Percentiles rank a stretch among this genome's conserved stretches.
Evolutionary conservation across 1,140 invertebrate genomes (phyloP).

Genomic region (Ostrea denselamellosa): DNA sequence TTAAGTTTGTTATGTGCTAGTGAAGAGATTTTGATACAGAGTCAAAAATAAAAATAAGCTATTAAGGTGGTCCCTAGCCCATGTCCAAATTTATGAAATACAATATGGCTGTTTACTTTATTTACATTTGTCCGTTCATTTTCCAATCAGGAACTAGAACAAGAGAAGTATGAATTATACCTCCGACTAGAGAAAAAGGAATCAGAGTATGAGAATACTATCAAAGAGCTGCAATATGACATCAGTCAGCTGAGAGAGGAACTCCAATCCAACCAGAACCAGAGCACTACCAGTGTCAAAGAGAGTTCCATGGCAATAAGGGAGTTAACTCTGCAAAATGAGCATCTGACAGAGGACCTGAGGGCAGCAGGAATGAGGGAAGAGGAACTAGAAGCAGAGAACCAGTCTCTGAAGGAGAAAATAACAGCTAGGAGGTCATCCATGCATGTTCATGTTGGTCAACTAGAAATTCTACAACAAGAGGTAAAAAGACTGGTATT

Average conservation of each 20-base stretch:
- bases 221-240: conserved; percentile 92
- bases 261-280: conserved; percentile 83
- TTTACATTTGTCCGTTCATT: no score
- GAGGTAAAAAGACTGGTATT: conserved; percentile 83
- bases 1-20: no score
- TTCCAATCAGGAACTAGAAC: conserved; percentile 89
- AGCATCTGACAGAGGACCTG: conserved; percentile 90
- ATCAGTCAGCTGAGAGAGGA: conserved; percentile 85
- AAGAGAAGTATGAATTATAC: conserved; percentile 92
- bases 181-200: conserved; percentile 90
- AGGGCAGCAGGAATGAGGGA: conserved; percentile 86
- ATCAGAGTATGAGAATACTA: conserved; percentile 92
- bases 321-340: conserved; percentile 90
- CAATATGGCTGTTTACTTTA: no score
- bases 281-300: conserved; percentile 86
- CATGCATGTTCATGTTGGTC: conserved; percentile 91
- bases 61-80: no score
- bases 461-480: conserved; percentile 91
- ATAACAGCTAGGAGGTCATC: conserved; percentile 87
- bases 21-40: no score
- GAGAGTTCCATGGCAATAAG: conserved; percentile 89
- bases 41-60: no score
- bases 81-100: no score
- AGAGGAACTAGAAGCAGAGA: conserved; percentile 87
- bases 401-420: conserved; percentile 89